phyloP scores from a whole-genome alignment of 2,113 vertebrate genomes.

The Gasterosteus aculeatus region DNA sequence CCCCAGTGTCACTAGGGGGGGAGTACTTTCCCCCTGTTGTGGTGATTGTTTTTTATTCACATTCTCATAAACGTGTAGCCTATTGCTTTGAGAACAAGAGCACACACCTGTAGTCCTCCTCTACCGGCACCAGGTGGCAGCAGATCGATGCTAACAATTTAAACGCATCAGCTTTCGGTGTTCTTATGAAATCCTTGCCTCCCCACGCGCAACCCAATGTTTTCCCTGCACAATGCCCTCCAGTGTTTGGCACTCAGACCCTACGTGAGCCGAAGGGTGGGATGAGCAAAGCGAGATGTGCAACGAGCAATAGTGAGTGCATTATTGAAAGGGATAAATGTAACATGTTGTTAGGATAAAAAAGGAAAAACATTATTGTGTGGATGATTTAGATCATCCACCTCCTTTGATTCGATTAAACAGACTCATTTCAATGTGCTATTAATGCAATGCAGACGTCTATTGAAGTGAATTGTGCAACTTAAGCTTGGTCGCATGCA shows the following conservation, averaged over 20 bases:
- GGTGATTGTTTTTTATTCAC: neutral
- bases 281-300: slow-evolving; percentile 27
- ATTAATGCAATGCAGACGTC: neutral
- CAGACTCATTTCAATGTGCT: neutral
- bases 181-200: slow-evolving; percentile 49
- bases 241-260: slow-evolving; percentile 6
- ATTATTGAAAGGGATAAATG: neutral
- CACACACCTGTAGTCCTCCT: accelerated
- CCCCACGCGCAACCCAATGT: slow-evolving; percentile 27
- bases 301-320: slow-evolving; percentile 8
- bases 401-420: neutral
- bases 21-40: no score
- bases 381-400: neutral
- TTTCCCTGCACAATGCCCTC: neutral
- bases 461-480: neutral
- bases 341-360: neutral
- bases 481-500: no score
- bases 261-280: neutral
- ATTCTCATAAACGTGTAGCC: no score
- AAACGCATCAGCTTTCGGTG: neutral
- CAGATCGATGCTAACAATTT: neutral
- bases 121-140: slow-evolving; percentile 38
- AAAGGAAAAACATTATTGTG: no score
- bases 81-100: no score
- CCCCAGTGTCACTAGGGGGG: no score